Conservation (phyloP, 2,797 vertebrate species). For the Pipistrellus pipistrellus region DNA sequence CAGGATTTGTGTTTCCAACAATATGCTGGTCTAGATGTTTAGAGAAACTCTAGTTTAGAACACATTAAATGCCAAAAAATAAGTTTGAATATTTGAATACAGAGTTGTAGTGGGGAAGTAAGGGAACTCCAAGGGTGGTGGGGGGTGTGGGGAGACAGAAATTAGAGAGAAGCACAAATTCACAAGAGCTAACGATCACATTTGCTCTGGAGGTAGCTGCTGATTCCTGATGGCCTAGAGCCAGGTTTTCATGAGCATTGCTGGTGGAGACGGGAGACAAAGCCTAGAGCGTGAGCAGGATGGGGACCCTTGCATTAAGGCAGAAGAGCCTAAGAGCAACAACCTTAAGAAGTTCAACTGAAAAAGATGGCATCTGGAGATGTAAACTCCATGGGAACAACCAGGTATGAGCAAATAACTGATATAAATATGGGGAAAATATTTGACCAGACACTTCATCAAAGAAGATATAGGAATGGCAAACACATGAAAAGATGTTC, state of each 20-base stretch:
- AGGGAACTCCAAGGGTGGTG: not conserved
- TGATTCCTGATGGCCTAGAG: not conserved
- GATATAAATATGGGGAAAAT: not conserved
- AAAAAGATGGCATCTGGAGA: not conserved
- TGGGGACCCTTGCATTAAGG: conserved; percentile 15
- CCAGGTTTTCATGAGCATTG: conserved; percentile 26
- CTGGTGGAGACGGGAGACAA: not conserved
- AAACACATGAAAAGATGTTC: not conserved
- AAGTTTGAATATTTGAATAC: conserved; percentile 47
- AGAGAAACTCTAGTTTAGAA: conserved; percentile 57
- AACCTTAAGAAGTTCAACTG: not conserved
- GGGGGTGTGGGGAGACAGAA: not conserved
- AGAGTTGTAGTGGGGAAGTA: conserved; percentile 30
- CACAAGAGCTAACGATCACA: not conserved
- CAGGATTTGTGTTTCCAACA: conserved; percentile 38
- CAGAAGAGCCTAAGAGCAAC: not conserved
- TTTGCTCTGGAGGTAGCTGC: conserved; percentile 16
- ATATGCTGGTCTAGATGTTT: conserved; percentile 1
- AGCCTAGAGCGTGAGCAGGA: not conserved
- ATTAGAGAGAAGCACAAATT: conserved; percentile 36
- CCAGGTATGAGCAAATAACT: not conserved
- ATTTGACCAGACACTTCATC: not conserved
- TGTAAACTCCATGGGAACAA: not conserved
- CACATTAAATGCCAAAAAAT: not conserved
- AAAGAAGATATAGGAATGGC: not conserved